Evolutionary conservation across 2,113 vertebrate species (phyloP), one percentile per base, ranked within the genome.

Genomic region (Podarcis muralis): DNA sequence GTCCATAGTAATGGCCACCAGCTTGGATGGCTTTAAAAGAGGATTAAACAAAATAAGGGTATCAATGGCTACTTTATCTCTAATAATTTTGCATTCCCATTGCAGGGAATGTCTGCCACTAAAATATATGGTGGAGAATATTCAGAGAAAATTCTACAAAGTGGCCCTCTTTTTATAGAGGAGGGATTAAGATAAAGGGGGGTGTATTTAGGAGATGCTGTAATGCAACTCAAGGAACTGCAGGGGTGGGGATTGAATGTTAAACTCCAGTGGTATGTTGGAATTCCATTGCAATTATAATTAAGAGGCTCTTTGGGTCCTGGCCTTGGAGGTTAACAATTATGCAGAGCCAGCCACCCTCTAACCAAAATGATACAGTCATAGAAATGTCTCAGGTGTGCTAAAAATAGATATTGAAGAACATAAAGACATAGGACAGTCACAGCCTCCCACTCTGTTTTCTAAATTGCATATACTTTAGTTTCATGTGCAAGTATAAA

Each of bases 401-500:
- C 32, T 20, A 59, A 93, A 93, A 93, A 92, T 86, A 1, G 37
- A 83, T 18, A 23, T 40, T 87, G 81, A n/a, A 90, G 37, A 91
- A 84, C 37, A 93, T 68, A 88, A 84, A 57, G 1, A 0, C 1
- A 3, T 71, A 74, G 90, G 43, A 83, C 83, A 92, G 40, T 32
- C 40, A 57, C 86, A 90, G 90, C 92, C 72, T 43, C 57, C 3
- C 69, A 65, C 6, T 80, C 81, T 90, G 84, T 69, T 91, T 89
- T 92, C 72, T 92, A 88, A 93, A 43, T 27, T 48, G 57, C 43
- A 93, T 88, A 69, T 15, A 88, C 89, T 87, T 94, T 85, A 92
- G 16, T 35, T n/a, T 87, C 66, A 75, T 37, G 37, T 66, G 27
- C 89, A 93, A 95, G 88, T 91, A 92, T 23, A 11, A 78, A 89